Percentiles rank a stretch among this genome's conserved stretches.
phyloP scores from a whole-genome alignment of 2,888 invertebrate species.

The Tolmerus cingulatus region DNA sequence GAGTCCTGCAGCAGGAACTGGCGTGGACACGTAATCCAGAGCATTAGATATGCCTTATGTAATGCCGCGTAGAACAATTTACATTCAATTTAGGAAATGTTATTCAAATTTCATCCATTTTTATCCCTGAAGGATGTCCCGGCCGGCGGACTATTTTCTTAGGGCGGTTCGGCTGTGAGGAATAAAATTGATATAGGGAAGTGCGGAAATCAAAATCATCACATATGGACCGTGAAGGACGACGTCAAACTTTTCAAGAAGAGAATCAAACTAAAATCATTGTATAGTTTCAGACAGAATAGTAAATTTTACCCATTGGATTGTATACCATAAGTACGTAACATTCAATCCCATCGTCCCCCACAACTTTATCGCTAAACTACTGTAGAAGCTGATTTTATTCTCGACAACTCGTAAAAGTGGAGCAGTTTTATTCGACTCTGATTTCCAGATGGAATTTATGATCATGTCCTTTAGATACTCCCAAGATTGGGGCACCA shows the following conservation, averaged over 20 bases:
- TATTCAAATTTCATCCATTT: conserved; percentile 45
- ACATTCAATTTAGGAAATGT: conserved; percentile 46
- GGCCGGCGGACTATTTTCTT: background rate
- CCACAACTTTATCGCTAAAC: conserved; percentile 11
- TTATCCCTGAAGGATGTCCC: conserved; percentile 26
- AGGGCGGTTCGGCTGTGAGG: background rate
- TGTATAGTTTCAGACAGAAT: conserved; percentile 32
- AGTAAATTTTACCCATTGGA: conserved; percentile 33
- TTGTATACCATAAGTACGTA: conserved; percentile 26
- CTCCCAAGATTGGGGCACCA: background rate
- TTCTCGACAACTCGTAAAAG: conserved; percentile 42
- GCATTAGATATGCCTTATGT: conserved; percentile 10
- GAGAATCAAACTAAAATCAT: conserved; percentile 43
- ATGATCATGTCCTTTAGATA: conserved; percentile 38
- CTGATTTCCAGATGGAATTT: conserved; percentile 44
- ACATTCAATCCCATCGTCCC: conserved; percentile 11
- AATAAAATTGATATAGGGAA: conserved; percentile 7
- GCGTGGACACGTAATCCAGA: background rate
- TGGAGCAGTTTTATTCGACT: conserved; percentile 37
- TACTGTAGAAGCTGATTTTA: conserved; percentile 32
- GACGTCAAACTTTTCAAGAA: conserved; percentile 30
- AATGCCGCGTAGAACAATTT: conserved; percentile 52
- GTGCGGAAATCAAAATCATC: conserved; percentile 24
- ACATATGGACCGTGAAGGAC: conserved; percentile 25
- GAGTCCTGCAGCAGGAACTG: background rate